Evolutionary conservation across 2,888 invertebrate genomes (phyloP).

Genomic region (Nudaria mundana): DNA sequence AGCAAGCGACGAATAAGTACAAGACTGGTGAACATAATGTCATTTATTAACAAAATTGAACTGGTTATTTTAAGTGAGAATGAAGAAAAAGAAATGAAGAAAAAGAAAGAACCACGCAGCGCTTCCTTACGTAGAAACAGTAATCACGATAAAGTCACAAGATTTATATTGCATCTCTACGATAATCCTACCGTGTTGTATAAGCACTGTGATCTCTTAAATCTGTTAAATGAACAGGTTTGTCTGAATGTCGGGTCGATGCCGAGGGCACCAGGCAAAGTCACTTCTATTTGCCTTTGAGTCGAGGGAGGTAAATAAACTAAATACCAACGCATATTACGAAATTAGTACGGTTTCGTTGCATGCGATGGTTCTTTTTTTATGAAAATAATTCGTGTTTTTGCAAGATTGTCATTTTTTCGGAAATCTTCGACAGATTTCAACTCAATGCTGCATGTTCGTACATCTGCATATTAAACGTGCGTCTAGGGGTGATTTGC

Average conservation of each 20-base stretch:
- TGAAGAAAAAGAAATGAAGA: no score
- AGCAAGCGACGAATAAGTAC: slow-evolving; percentile 17
- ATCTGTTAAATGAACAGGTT: slow-evolving; percentile 37
- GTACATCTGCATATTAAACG: background rate
- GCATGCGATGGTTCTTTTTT: slow-evolving; percentile 24
- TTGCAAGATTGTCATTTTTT: slow-evolving; percentile 7
- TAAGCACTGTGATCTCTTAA: slow-evolving; percentile 30
- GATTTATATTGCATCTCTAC: slow-evolving; percentile 34
- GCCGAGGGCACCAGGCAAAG: slow-evolving; percentile 66
- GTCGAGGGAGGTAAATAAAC: slow-evolving; percentile 61
- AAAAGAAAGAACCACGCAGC: no score
- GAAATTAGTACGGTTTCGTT: slow-evolving; percentile 26
- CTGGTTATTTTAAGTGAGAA: slow-evolving; percentile 19
- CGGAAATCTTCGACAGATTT: slow-evolving; percentile 6
- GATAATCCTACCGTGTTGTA: slow-evolving; percentile 30
- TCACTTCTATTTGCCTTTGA: slow-evolving; percentile 73
- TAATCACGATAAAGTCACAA: slow-evolving; percentile 35
- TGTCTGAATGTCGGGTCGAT: slow-evolving; percentile 38
- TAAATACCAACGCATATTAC: slow-evolving; percentile 34
- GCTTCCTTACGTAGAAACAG: slow-evolving; percentile 22
- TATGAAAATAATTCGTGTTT: slow-evolving; percentile 1
- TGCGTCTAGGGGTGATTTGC: background rate
- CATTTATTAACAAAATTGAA: slow-evolving; percentile 28
- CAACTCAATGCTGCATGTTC: background rate
- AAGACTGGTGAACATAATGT: slow-evolving; percentile 14